A percentile compares a stretch with the other conserved stretches of the same genome.
These are phyloP conservation scores for Drosophila paranaensis DNA, from an alignment of 2,888 invertebrate genomes.

Conservation along the genomic window DNA sequence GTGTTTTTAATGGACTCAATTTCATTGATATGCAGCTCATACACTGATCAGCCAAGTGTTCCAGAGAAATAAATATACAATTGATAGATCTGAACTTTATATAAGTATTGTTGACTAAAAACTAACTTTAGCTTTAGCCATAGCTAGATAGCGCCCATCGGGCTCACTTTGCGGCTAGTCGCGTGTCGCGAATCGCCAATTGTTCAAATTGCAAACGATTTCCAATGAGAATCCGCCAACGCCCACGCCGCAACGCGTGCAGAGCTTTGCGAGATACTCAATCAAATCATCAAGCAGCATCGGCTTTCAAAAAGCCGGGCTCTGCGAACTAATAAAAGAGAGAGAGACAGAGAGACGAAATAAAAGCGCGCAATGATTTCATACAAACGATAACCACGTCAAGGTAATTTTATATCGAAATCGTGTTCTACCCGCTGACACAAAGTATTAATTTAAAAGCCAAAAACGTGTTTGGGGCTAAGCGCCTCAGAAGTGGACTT, in stretches of 20 bases:
- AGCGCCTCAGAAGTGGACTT: constrained; percentile 64
- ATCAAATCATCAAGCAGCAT: constrained; percentile 47
- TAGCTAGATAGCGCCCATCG: neutral
- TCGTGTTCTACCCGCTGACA: constrained; percentile 73
- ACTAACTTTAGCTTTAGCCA: neutral
- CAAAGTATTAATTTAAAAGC: constrained; percentile 76
- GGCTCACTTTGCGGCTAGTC: constrained; percentile 17
- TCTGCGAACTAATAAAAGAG: constrained; percentile 63
- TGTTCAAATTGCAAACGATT: constrained; percentile 27
- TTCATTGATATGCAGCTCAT: constrained; percentile 27
- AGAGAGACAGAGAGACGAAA: constrained; percentile 36
- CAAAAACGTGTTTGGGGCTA: constrained; percentile 75
- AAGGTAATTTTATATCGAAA: constrained; percentile 78
- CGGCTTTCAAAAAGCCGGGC: constrained; percentile 24
- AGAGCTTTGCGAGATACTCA: constrained; percentile 33
- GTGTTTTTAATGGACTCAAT: constrained; percentile 48
- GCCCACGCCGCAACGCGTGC: constrained; percentile 44
- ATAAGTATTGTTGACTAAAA: neutral
- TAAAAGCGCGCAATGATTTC: constrained; percentile 66
- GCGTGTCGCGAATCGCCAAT: constrained; percentile 51
- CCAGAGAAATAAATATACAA: neutral
- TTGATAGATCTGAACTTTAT: neutral
- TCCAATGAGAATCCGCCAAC: constrained; percentile 25
- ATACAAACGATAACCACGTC: constrained; percentile 71
- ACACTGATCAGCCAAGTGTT: neutral